Conservation (phyloP, 2,797 vertebrate genomes). For the Sphenopsis melanotis region DNA sequence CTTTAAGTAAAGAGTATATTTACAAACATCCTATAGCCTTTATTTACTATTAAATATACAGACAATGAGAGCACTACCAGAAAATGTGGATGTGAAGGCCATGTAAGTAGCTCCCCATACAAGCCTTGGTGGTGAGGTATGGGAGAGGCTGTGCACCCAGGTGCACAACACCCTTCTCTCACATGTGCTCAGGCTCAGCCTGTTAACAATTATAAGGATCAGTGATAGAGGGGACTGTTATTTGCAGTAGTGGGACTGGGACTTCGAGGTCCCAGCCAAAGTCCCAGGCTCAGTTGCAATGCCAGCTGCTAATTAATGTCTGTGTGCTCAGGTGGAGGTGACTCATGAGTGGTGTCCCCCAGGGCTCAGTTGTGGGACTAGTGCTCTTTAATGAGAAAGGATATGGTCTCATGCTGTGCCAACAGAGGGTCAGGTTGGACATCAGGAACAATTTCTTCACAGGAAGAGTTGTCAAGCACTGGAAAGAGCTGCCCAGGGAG, state of each 20-base stretch:
- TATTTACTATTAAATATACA: neutral
- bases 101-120: accelerated
- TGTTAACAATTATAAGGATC: neutral
- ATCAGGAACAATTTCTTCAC: neutral
- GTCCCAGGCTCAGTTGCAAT: neutral
- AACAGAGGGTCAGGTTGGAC: neutral
- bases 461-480: neutral
- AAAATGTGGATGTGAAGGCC: neutral
- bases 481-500: neutral
- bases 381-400: neutral
- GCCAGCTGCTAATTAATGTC: neutral
- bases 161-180: neutral
- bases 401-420: neutral
- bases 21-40: neutral
- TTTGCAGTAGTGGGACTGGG: neutral
- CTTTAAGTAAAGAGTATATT: neutral
- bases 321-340: neutral
- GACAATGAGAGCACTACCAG: neutral
- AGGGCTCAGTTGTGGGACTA: neutral
- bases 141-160: neutral
- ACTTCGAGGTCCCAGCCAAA: neutral
- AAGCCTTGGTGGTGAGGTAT: neutral
- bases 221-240: neutral
- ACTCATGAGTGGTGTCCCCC: neutral
- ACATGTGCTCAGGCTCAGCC: neutral